Evolutionary conservation across 1,140 invertebrate genomes (phyloP), one percentile per base, ranked within the genome.

Genomic region (Euura saliciscinereae): DNA sequence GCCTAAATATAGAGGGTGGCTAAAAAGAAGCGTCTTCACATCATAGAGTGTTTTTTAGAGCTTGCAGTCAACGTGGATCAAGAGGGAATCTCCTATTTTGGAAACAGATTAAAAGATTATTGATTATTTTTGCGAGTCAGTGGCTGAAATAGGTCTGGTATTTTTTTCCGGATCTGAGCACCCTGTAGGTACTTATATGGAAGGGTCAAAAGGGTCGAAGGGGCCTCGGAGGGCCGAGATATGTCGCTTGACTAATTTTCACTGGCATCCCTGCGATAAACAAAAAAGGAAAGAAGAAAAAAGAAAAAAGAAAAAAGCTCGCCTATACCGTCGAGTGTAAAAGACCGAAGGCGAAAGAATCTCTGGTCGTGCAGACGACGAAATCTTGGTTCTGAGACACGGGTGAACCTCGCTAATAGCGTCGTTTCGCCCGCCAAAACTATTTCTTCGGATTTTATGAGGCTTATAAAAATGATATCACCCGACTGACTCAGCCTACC

Each of bases 391-490:
- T n/a, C 8, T 59, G 51, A 59, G 51, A 59, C 51, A 6, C 51
- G 51, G 51, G 13, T n/a, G 51, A n/a, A 28, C 8, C 10, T n/a
- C 8, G 51, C 51, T 59, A 59, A 59, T 59, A 59, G 51, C 51
- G 8, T 59, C 51, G 51, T 59, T 59, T 59, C 51, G 51, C 51
- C 13, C 13, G 51, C 51, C 51, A 59, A 59, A 59, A 59, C 51
- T 59, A 59, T 59, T 59, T 59, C 51, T 59, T 59, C 76, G 76
- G 75, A 81, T 79, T 85, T 84, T 84, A 85, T 80, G 77, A 78
- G 78, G 71, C 79, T 83, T 84, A 83, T 83, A 80, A 84, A 84
- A 84, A 83, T 84, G 82, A 77, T 78, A 82, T 72, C 76, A 75
- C 71, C 74, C 75, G 51, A 59, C 51, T 59, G 51, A 59, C 51